Evolutionary conservation across 2,888 invertebrate genomes (phyloP).

Genomic region (Calameuta pallipes): DNA sequence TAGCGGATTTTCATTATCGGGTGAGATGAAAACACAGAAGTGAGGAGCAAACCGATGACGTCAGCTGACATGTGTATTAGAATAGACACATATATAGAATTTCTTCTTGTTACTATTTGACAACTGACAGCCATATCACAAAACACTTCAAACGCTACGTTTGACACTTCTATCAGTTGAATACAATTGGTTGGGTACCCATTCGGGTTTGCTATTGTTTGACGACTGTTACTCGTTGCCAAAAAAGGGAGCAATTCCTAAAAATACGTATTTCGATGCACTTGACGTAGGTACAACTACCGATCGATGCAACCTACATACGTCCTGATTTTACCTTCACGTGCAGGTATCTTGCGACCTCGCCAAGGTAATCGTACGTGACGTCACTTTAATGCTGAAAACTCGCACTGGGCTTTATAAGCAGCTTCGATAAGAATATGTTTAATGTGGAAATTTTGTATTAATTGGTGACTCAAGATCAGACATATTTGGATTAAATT

Average conservation of each 20-base stretch:
- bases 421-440: neutral
- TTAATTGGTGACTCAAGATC: neutral
- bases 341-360: neutral
- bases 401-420: neutral
- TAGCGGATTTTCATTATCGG: neutral
- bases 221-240: neutral
- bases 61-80: neutral
- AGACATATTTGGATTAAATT: neutral
- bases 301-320: neutral
- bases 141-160: neutral
- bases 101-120: neutral
- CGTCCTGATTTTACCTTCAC: neutral
- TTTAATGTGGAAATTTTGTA: too few species aligned
- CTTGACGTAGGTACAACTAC: neutral
- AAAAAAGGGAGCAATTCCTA: neutral
- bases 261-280: neutral
- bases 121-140: neutral
- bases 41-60: neutral
- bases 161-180: neutral
- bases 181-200: neutral
- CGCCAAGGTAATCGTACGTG: neutral
- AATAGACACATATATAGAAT: neutral
- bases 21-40: neutral
- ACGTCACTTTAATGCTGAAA: neutral
- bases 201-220: neutral